Base-by-base conservation (phyloP, 2,888 invertebrate genomes). In the Syrista parreyssii region DNA sequence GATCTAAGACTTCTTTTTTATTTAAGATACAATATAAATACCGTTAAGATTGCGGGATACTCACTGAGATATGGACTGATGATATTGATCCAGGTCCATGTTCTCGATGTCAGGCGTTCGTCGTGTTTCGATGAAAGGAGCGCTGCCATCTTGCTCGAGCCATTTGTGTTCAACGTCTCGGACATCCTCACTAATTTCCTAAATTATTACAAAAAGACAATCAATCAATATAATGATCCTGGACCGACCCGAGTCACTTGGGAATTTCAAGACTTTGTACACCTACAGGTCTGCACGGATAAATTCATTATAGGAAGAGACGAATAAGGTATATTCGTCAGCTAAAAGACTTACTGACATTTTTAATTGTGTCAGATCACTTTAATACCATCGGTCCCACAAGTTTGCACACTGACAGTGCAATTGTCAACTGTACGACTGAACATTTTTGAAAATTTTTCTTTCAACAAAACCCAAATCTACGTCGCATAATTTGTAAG, bases 61-160 rank as follows among this genome's bases (percentile, higher is more conserved):
- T 94, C 92, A 96, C 96, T 96, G 95, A 87, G 96, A 95, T 89
- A 96, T 95, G 68, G 96, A 96, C 86, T 96, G 95, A 91, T 96
- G 96, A 89, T 96, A 96, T 89, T 96, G 95, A 85, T 96, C 97
- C 90, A 97, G 92, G 88, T 97, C 97, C 92, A 95, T 95, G 85
- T 95, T 95, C 89, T 97, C 97, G 86, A 96, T 94, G 87, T 96
- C 96, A 15, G 96, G 95, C 75, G 95, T 95, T 83, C 94, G 93
- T 87, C 95, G 93, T 12, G 94, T 94, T 89, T 95, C 95, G 80
- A 94, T 92, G 84, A 93, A 94, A 0, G 93, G 93, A 73, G 92
- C 93, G 76, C 86, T 90, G 79, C 90, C 92, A 86, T 94, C 94
- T 79, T 92, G 92, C 85, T 94, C 93, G 84, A 95, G 92, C 95